Percentiles rank a stretch among this genome's conserved stretches.
These are phyloP conservation scores for Halictus ligatus DNA, from an alignment of 2,888 invertebrate species.

Conservation along the genomic window DNA sequence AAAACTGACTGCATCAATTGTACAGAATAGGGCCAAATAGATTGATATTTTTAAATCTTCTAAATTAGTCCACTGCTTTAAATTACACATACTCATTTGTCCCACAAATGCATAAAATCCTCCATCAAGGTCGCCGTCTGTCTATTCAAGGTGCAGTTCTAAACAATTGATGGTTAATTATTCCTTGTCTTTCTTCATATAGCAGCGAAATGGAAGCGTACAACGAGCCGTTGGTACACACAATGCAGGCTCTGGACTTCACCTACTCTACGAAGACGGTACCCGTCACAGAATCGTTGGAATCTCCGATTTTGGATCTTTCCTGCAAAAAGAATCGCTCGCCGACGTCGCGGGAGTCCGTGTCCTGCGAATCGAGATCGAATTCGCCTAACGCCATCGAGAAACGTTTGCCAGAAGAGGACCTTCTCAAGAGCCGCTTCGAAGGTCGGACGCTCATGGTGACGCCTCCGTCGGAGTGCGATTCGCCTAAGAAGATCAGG, in stretches of 20 bases:
- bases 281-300: neutral
- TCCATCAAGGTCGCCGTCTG: neutral
- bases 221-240: neutral
- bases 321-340: constrained; percentile 73
- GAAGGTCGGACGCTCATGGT: constrained; percentile 69
- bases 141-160: neutral
- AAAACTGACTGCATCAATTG: too few relatives aligned
- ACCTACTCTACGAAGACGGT: constrained; percentile 40
- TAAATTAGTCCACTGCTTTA: too few relatives aligned
- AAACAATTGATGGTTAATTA: constrained; percentile 2
- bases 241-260: constrained; percentile 64
- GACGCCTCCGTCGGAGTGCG: constrained; percentile 78
- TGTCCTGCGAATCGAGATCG: constrained; percentile 41
- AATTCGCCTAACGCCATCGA: constrained; percentile 56
- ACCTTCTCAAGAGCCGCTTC: constrained; percentile 69
- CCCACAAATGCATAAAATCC: too few relatives aligned
- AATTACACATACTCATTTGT: too few relatives aligned
- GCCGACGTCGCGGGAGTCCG: neutral
- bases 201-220: constrained; percentile 35
- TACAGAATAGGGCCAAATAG: too few relatives aligned
- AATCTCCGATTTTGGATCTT: constrained; percentile 74
- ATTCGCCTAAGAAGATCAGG: constrained; percentile 74
- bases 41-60: too few relatives aligned
- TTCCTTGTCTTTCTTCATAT: neutral
- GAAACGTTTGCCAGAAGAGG: constrained; percentile 39